Conservation (phyloP, 2,797 vertebrate species). For the Cyprinella venusta region DNA sequence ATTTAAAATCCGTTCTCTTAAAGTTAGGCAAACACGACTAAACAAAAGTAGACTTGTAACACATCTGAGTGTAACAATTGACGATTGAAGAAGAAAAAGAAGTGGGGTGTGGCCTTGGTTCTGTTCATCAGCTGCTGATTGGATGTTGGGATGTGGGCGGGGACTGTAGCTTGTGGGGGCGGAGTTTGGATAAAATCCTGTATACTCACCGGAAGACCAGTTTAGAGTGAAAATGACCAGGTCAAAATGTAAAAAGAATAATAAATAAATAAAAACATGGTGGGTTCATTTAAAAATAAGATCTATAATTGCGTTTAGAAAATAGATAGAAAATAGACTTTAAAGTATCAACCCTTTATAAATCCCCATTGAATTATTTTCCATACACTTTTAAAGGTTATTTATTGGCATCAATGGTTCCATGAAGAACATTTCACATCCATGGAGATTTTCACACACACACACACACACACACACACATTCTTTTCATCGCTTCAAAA, state of each 20-base stretch:
- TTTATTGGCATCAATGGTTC: background rate
- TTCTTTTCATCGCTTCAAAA: no score
- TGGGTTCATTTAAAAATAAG: no score
- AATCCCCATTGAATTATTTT: background rate
- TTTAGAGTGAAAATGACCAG: background rate
- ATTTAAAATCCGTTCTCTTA: no score
- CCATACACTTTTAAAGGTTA: background rate
- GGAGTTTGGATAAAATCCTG: background rate
- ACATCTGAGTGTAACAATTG: no score
- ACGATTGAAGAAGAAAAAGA: no score
- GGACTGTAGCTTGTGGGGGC: background rate
- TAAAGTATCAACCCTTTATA: background rate
- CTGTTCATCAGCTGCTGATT: background rate
- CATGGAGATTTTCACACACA: no score
- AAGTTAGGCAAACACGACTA: no score
- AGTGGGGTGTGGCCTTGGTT: background rate
- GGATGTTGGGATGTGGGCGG: background rate
- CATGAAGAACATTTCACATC: no score
- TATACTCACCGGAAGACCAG: no score
- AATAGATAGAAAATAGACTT: background rate
- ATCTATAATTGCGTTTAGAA: background rate
- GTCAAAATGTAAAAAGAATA: background rate
- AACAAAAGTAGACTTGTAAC: no score
- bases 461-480: no score
- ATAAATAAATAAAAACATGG: no score